A percentile compares a stretch with the other conserved stretches of the same genome.
These are phyloP conservation scores for Peromyscus aztecus DNA, from an alignment of 2,797 vertebrate genomes.

Conservation along the genomic window DNA sequence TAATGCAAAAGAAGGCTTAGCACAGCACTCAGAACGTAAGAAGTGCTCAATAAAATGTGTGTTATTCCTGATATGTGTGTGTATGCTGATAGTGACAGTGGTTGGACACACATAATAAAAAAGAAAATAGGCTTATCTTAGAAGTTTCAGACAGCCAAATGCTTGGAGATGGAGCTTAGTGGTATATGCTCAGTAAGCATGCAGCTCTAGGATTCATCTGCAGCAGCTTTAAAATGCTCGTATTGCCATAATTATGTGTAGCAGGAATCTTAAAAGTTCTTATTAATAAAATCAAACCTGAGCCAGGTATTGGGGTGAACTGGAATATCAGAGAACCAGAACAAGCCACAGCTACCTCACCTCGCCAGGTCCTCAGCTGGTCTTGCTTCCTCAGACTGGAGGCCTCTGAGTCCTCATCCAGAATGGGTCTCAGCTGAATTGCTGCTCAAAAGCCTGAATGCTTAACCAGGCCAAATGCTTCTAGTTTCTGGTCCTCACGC, in stretches of 20 bases:
- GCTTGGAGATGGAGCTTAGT: background rate
- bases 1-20: background rate
- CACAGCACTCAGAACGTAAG: background rate
- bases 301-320: too few species aligned
- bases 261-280: too few species aligned
- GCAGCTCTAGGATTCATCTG: background rate
- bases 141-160: background rate
- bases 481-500: too few species aligned
- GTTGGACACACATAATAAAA: background rate
- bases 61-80: background rate
- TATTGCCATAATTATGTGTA: slow-evolving; percentile 24
- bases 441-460: too few species aligned
- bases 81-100: background rate
- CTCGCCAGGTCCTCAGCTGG: too few species aligned
- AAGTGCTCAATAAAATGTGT: background rate
- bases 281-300: too few species aligned
- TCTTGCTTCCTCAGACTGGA: too few species aligned
- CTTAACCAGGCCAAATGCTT: too few species aligned
- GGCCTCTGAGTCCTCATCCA: too few species aligned
- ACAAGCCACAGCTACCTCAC: too few species aligned
- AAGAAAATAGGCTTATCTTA: background rate
- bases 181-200: background rate
- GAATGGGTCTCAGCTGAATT: too few species aligned
- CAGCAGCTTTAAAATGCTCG: background rate
- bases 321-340: too few species aligned